Evolutionary conservation across 2,113 vertebrate species (phyloP).

Genomic region (Pelobates fuscus): DNA sequence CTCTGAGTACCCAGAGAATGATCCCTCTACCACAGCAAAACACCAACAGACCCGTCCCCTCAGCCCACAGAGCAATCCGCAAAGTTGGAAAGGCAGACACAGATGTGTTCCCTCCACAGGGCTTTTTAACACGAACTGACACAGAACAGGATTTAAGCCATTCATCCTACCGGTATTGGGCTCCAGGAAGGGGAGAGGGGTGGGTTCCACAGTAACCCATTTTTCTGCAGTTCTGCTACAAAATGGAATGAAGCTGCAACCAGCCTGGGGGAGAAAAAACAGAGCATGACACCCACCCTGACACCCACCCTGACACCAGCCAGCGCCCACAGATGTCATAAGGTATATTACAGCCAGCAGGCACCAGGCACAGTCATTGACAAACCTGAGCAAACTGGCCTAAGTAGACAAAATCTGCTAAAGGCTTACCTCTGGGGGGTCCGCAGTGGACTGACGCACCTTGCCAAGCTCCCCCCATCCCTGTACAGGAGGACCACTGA

Average conservation of each 20-base stretch:
- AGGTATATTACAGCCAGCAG: too few species aligned
- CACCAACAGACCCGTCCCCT: too few species aligned
- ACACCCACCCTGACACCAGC: background rate
- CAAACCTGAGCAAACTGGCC: too few species aligned
- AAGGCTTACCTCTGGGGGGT: background rate
- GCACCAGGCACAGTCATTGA: too few species aligned
- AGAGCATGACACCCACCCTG: background rate
- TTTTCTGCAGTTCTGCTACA: background rate
- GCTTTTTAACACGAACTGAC: background rate
- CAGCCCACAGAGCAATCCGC: too few species aligned
- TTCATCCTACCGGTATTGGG: constrained; percentile 10
- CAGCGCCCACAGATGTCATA: background rate
- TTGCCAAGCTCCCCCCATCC: constrained; percentile 1
- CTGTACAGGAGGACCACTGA: too few species aligned
- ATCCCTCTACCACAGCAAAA: too few species aligned
- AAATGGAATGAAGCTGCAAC: background rate
- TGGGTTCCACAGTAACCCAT: background rate
- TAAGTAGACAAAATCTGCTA: too few species aligned
- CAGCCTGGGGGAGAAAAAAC: background rate
- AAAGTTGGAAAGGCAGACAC: too few species aligned
- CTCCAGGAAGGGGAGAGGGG: background rate
- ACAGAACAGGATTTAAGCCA: background rate
- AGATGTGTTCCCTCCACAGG: too few species aligned
- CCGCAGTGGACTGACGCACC: background rate
- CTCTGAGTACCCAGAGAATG: too few species aligned